Percentiles rank a stretch among this genome's conserved stretches.
phyloP scores from a whole-genome alignment of 2,113 vertebrate species.

The Callospermophilus lateralis region DNA sequence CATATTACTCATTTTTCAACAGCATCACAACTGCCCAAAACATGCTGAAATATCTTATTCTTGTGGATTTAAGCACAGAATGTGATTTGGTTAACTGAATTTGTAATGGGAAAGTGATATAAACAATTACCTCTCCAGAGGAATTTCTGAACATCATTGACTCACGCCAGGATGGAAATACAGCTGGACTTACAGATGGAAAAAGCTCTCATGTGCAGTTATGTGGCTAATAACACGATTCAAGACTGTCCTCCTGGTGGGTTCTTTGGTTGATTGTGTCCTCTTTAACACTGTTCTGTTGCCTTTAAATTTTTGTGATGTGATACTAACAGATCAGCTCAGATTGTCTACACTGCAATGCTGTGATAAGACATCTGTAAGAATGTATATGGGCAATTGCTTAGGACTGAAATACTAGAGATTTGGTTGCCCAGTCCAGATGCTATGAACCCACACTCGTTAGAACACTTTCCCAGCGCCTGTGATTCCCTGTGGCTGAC shows the following conservation, averaged over 20 bases:
- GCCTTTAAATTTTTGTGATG: not conserved
- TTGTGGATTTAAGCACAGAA: not conserved
- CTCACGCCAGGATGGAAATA: not conserved
- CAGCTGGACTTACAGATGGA: not conserved
- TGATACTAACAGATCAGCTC: slow-evolving; percentile 2
- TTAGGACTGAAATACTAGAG: not conserved
- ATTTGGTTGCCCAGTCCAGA: not conserved
- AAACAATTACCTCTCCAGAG: not conserved
- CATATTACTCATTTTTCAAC: not conserved
- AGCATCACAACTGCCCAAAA: not conserved
- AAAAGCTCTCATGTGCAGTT: not conserved
- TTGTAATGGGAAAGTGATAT: slow-evolving; percentile 46
- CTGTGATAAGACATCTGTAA: not conserved
- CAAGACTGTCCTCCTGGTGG: not conserved
- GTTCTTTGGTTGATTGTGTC: not conserved
- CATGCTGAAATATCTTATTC: not conserved
- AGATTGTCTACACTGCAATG: not conserved
- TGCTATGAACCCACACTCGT: not conserved
- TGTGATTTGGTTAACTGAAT: slow-evolving; percentile 38
- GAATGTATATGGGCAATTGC: not conserved
- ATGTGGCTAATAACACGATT: not conserved
- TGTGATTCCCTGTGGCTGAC: not conserved
- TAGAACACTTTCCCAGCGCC: not conserved
- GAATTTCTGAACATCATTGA: slow-evolving; percentile 21
- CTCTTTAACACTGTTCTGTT: not conserved